A percentile compares a stretch with the other conserved stretches of the same genome.
Evolutionary conservation across 2,113 vertebrate genomes (phyloP).

Genomic region (Microcebus murinus): DNA sequence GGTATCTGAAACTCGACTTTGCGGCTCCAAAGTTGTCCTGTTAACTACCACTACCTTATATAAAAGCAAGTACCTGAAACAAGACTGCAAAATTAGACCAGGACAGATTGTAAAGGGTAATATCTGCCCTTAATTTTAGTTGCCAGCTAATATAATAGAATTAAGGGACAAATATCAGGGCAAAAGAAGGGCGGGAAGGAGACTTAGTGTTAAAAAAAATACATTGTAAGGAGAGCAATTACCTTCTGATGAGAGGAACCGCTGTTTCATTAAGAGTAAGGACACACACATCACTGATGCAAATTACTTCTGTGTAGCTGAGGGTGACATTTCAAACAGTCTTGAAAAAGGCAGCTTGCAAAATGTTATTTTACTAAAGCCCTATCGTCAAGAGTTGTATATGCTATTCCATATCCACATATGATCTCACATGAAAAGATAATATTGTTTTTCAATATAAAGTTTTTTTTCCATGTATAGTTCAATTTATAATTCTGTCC

Average conservation of each 20-base stretch:
- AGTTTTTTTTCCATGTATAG: not conserved
- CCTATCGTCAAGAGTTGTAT: conserved; percentile 59
- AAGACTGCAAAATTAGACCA: not conserved
- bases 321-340: conserved; percentile 61
- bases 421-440: conserved; percentile 20
- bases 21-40: not conserved
- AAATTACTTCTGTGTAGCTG: conserved; percentile 71
- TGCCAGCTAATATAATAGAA: conserved; percentile 78
- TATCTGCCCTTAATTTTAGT: conserved; percentile 76
- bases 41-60: conserved; percentile 38
- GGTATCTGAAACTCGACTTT: not conserved
- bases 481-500: conserved; percentile 58
- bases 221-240: not conserved
- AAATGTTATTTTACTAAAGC: conserved; percentile 70
- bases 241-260: conserved; percentile 16
- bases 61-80: conserved; percentile 62
- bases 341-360: conserved; percentile 54
- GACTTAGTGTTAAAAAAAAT: conserved; percentile 36
- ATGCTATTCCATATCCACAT: conserved; percentile 52
- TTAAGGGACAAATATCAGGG: conserved; percentile 70
- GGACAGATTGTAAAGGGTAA: conserved; percentile 3
- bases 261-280: conserved; percentile 58
- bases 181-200: conserved; percentile 47
- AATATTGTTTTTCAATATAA: conserved; percentile 45
- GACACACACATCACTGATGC: conserved; percentile 70